Evolutionary conservation across 2,113 vertebrate species (phyloP), one percentile per base, ranked within the genome.

Genomic region (Raja brachyura): DNA sequence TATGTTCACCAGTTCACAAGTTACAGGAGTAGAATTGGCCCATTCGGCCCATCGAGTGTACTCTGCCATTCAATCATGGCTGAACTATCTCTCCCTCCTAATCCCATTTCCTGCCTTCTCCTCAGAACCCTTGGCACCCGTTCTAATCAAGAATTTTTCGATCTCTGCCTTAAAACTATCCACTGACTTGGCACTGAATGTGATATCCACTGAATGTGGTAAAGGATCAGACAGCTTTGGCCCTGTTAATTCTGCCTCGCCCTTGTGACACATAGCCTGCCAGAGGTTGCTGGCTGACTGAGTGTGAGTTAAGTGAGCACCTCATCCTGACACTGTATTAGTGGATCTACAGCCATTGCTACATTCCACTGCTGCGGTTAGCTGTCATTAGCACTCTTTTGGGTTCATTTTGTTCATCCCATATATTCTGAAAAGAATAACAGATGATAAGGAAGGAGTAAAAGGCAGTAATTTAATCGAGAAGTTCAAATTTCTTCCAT

Each of bases 381-480:
- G 77, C 31, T 79, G 39, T 39, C 31, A 39, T 79, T 79, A 48
- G 77, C 31, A 79, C 11, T 33, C 31, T 79, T 33, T 79, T 79
- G 2, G 18, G 39, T 79, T 79, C 20, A 39, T 4, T 31, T 11
- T 13, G 31, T 11, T 79, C 77, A 31, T 39, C 39, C 39, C 13
- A 11, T 79, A 48, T 79, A 79, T 79, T 31, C 10, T 39, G 18
- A 79, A 79, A 79, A 73, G 70, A 73, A 79, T 79, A 79, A 39
- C 54, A 33, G 90, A 92, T 92, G 90, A 92, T 92, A 48, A 10
- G 66, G 90, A 92, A 13, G 66, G 70, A 70, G 66, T 73, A 92
- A 92, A 92, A 92, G 33, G 66, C 68, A 14, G 90, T 92, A 92
- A 92, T 92, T 73, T 92, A 92, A 92, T 92, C 90, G 39, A 73